Evolutionary conservation across 2,888 invertebrate species (phyloP).

Genomic region (Dichetophora obliterata): DNA sequence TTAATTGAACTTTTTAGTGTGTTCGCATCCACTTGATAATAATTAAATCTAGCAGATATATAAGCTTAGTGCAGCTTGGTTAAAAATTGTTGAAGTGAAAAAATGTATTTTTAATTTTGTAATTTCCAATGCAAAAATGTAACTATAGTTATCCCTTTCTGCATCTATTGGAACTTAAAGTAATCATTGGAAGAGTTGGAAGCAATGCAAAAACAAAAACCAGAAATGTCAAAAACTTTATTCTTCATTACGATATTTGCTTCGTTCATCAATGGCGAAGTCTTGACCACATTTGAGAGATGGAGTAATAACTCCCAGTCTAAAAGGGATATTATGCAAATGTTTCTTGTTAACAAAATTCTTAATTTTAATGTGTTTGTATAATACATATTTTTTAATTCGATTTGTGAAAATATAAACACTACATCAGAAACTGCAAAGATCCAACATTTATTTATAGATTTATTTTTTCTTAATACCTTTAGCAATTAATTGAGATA

Average conservation of each 20-base stretch:
- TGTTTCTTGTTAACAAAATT: constrained; percentile 1
- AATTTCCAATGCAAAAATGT: constrained; percentile 52
- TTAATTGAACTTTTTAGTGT: constrained; percentile 47
- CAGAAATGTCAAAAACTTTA: constrained; percentile 56
- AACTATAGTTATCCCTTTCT: constrained; percentile 50
- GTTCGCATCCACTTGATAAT: not conserved
- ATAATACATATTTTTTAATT: not conserved
- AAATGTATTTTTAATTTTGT: constrained; percentile 47
- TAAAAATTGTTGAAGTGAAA: not conserved
- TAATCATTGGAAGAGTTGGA: constrained; percentile 42
- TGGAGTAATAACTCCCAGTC: too few relatives aligned
- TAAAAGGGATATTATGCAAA: constrained; percentile 39
- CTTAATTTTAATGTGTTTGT: not conserved
- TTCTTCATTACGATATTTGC: constrained; percentile 37
- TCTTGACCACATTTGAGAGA: constrained; percentile 12
- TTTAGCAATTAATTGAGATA: too few relatives aligned
- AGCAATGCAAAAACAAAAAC: constrained; percentile 53
- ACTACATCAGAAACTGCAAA: too few relatives aligned
- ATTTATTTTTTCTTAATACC: too few relatives aligned
- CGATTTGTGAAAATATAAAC: too few relatives aligned
- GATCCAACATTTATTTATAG: too few relatives aligned
- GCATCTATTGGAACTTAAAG: constrained; percentile 26
- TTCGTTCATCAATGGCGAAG: not conserved
- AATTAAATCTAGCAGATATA: not conserved
- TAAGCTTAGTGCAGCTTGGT: constrained; percentile 5